These are phyloP conservation scores for Tupaia tana DNA, from an alignment of 2,113 vertebrate species.

Conservation along the genomic window DNA sequence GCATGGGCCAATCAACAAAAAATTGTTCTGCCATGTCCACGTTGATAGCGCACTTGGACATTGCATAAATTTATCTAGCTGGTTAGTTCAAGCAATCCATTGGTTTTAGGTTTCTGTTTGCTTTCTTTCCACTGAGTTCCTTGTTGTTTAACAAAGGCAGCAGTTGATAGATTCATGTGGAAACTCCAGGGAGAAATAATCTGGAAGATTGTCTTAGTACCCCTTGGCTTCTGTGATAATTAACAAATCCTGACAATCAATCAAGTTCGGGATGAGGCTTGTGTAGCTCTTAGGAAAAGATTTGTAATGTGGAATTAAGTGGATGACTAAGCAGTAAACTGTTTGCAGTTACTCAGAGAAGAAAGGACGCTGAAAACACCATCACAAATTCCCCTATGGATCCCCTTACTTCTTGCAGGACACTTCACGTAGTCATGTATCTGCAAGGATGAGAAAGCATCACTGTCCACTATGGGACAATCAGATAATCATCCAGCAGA, in stretches of 20 bases:
- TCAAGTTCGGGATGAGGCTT: not conserved
- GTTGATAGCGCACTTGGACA: not conserved
- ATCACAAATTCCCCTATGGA: not conserved
- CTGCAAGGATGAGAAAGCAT: not conserved
- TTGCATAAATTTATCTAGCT: not conserved
- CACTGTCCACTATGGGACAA: not conserved
- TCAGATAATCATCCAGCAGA: not conserved
- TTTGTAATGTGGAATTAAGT: not conserved
- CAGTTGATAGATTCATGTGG: no score
- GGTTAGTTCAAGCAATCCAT: not conserved
- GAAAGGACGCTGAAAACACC: not conserved
- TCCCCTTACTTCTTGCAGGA: not conserved
- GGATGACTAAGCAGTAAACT: not conserved
- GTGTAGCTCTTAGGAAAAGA: not conserved
- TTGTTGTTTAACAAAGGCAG: not conserved
- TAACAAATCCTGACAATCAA: not conserved
- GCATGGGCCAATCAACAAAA: not conserved
- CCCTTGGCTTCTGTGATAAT: not conserved
- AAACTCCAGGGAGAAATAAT: not conserved
- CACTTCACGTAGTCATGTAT: no score
- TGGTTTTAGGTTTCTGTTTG: not conserved
- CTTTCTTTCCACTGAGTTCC: not conserved
- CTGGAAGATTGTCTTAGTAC: not conserved
- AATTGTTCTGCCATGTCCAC: not conserved
- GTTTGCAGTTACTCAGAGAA: not conserved